A percentile compares a stretch with the other conserved stretches of the same genome.
phyloP scores from a whole-genome alignment of 1,140 invertebrate genomes.

The Antheraea mylitta region DNA sequence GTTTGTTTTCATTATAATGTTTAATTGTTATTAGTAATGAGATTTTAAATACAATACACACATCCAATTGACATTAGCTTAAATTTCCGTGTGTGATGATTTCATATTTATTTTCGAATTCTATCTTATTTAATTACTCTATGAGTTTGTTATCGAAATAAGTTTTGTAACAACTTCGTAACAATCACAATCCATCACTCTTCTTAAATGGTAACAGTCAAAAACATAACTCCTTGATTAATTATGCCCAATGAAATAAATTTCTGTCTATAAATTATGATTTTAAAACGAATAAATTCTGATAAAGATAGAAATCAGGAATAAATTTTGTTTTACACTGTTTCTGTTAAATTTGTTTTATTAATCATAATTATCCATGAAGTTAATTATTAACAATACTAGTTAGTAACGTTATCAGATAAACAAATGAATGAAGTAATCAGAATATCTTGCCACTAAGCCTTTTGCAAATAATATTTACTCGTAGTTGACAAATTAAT shows the following conservation, averaged over 20 bases:
- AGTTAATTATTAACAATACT: too few relatives aligned
- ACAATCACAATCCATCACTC: background rate
- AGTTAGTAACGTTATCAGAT: too few relatives aligned
- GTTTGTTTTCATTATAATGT: too few relatives aligned
- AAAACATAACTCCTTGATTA: conserved; percentile 8
- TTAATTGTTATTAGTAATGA: too few relatives aligned
- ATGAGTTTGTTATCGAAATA: background rate
- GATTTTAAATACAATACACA: too few relatives aligned
- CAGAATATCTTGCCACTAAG: too few relatives aligned
- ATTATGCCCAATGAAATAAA: conserved; percentile 9
- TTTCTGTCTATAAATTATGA: conserved; percentile 9
- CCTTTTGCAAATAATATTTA: too few relatives aligned
- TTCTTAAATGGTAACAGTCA: background rate
- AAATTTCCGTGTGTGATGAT: background rate
- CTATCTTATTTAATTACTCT: background rate
- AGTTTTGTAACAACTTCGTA: background rate
- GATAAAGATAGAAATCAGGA: background rate
- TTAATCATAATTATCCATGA: too few relatives aligned
- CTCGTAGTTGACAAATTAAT: too few relatives aligned
- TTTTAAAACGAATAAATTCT: background rate
- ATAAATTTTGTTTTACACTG: background rate
- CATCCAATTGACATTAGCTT: background rate
- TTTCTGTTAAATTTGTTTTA: background rate
- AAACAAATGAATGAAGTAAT: too few relatives aligned
- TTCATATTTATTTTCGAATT: background rate